Evolutionary conservation across 1,140 invertebrate species (phyloP).

Genomic region (Antheraea mylitta): DNA sequence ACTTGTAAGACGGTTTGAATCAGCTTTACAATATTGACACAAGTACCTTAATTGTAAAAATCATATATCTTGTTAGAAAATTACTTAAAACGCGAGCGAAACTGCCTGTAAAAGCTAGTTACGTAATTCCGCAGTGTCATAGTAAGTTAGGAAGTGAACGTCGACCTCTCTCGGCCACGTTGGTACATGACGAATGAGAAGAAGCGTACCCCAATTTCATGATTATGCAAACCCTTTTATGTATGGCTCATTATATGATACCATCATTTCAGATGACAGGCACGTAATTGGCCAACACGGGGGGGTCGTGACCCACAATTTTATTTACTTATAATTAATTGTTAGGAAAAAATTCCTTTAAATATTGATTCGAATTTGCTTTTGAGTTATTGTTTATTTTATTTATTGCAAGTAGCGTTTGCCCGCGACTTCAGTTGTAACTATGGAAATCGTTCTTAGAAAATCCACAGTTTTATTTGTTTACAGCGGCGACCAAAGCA

Average conservation of each 20-base stretch:
- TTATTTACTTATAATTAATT: no score
- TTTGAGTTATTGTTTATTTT: no score
- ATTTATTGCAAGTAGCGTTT: no score
- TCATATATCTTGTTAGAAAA: background rate
- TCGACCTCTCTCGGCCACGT: background rate
- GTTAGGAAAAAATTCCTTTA: no score
- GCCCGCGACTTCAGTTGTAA: no score
- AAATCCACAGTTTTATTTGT: no score
- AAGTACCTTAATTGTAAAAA: no score
- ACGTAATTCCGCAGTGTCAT: background rate
- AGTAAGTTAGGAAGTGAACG: background rate
- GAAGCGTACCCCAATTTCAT: background rate
- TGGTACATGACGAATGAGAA: background rate
- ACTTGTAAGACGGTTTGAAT: no score
- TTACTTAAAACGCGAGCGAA: background rate
- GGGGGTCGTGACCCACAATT: background rate
- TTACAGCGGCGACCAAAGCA: no score
- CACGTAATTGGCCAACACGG: background rate
- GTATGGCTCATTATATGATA: background rate
- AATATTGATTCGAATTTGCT: no score
- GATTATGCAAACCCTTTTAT: conserved; percentile 2
- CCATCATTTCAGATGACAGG: background rate
- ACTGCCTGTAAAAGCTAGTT: background rate
- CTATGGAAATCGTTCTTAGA: no score
- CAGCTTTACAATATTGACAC: no score